Conservation (phyloP, 30 jellyfish, hydroid and myxozoan genomes). For the Hydra vulgaris region DNA sequence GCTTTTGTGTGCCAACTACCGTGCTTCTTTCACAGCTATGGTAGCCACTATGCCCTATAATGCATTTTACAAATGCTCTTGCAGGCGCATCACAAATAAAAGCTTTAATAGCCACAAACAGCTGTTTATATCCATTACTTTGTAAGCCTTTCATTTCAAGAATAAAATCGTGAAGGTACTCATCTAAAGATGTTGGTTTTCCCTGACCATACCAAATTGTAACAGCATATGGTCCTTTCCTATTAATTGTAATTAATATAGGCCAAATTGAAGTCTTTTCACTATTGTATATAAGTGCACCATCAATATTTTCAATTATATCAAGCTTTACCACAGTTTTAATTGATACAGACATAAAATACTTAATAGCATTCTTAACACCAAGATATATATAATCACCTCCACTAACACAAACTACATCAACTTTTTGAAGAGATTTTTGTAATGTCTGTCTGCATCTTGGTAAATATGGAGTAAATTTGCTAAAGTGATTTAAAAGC, state of each 20-base stretch:
- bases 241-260: background rate
- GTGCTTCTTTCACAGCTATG: slow-evolving; percentile 36
- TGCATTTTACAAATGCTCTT: slow-evolving; percentile 36
- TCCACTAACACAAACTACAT: background rate
- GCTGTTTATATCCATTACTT: background rate
- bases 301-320: background rate
- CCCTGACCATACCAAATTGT: slow-evolving; percentile 25
- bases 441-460: background rate
- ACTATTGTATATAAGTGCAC: background rate
- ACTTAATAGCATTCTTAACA: background rate
- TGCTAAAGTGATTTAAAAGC: background rate
- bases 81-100: slow-evolving; percentile 40
- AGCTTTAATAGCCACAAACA: background rate
- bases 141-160: slow-evolving; percentile 4
- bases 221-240: slow-evolving; percentile 4
- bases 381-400: background rate
- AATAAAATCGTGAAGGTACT: slow-evolving; percentile 16
- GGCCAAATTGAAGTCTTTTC: background rate
- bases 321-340: background rate
- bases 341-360: background rate
- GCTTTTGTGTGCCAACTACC: background rate
- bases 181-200: slow-evolving; percentile 29
- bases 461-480: background rate
- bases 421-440: background rate
- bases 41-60: slow-evolving; percentile 29